A percentile compares a stretch with the other conserved stretches of the same genome.
These are phyloP conservation scores for Lasioglossum malachurum DNA, from an alignment of 2,888 invertebrate genomes.

Conservation along the genomic window DNA sequence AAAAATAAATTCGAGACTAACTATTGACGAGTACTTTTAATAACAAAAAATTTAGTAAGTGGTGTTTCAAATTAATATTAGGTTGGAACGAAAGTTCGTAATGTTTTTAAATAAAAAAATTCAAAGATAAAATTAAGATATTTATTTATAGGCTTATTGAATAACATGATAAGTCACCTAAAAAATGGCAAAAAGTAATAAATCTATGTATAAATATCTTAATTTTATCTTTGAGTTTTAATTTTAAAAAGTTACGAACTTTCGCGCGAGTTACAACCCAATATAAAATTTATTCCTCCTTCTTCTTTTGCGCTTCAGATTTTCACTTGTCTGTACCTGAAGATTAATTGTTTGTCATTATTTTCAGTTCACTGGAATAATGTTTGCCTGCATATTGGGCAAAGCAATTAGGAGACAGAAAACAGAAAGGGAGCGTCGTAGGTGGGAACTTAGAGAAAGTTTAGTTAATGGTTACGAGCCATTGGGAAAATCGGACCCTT, in stretches of 20 bases:
- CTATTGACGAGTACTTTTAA: not conserved
- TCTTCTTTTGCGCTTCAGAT: not conserved
- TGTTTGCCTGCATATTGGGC: slow-evolving; percentile 95
- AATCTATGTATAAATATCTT: too few relatives aligned
- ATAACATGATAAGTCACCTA: too few relatives aligned
- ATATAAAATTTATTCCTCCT: not conserved
- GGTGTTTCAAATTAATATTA: not conserved
- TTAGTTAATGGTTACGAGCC: slow-evolving; percentile 85
- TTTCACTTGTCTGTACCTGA: not conserved
- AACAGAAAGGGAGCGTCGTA: slow-evolving; percentile 89
- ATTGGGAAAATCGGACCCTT: slow-evolving; percentile 81
- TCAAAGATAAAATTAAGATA: too few relatives aligned
- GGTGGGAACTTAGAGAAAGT: slow-evolving; percentile 89
- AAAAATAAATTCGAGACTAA: not conserved
- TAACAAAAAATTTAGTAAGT: not conserved
- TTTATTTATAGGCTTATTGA: too few relatives aligned
- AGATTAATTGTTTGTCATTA: not conserved
- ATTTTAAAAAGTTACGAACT: too few relatives aligned
- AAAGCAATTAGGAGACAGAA: slow-evolving; percentile 93
- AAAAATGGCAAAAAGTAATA: too few relatives aligned
- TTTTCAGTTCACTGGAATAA: slow-evolving; percentile 92
- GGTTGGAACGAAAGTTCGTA: too few relatives aligned
- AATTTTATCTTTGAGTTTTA: too few relatives aligned
- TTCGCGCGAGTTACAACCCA: too few relatives aligned
- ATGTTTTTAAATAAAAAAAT: too few relatives aligned